A percentile compares a stretch with the other conserved stretches of the same genome.
These are phyloP conservation scores for Macaria notata DNA, from an alignment of 2,888 invertebrate genomes.

Conservation along the genomic window DNA sequence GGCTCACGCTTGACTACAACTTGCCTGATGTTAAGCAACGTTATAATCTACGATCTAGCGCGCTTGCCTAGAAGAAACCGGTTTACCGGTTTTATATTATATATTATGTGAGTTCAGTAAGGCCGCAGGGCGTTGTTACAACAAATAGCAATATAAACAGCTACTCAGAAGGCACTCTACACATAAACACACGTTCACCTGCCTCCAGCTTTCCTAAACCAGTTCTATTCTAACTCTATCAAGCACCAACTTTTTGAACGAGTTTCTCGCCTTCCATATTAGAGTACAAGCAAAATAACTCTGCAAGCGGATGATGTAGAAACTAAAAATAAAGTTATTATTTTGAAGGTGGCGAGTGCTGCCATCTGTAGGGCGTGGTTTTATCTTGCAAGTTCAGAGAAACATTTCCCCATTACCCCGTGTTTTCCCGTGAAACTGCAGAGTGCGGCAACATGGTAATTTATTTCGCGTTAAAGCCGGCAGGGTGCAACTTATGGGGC, in stretches of 20 bases:
- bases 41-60: no score
- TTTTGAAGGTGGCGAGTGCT: no score
- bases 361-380: no score
- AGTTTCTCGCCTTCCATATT: conserved; percentile 11
- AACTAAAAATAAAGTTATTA: no score
- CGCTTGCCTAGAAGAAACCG: no score
- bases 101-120: no score
- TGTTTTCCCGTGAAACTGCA: conserved; percentile 15
- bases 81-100: no score
- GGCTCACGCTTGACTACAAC: no score
- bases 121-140: background rate
- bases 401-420: conserved; percentile 11
- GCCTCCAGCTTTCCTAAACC: background rate
- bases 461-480: conserved; percentile 23
- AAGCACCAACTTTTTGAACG: conserved; percentile 9
- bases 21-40: no score
- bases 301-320: no score
- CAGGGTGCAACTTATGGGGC: background rate
- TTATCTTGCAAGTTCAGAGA: conserved; percentile 2
- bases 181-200: background rate
- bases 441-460: conserved; percentile 12
- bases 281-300: no score
- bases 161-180: background rate
- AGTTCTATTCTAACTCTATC: conserved; percentile 4
- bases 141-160: background rate